These are phyloP conservation scores for Cariama cristata DNA, from an alignment of 2,113 vertebrate species.

Conservation along the genomic window DNA sequence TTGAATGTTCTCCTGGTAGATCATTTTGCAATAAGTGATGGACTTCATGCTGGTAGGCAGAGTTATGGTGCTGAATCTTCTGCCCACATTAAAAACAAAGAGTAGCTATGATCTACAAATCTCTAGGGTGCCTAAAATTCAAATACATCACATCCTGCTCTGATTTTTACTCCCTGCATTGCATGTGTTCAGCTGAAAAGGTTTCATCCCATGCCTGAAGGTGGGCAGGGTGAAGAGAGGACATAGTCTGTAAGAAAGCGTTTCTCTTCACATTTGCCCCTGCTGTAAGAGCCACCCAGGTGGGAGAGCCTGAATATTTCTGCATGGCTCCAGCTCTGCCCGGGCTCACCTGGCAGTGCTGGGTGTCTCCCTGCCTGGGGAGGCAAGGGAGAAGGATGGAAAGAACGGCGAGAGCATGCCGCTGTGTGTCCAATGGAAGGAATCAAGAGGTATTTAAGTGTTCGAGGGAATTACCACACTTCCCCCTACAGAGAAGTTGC, in stretches of 20 bases:
- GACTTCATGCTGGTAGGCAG: background rate
- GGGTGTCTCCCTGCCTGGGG: background rate
- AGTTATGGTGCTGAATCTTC: background rate
- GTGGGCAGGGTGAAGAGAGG: background rate
- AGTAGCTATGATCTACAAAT: background rate
- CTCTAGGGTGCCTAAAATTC: background rate
- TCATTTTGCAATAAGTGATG: background rate
- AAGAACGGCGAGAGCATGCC: background rate
- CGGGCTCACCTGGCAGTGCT: background rate
- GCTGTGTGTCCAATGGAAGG: background rate
- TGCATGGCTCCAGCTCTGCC: background rate
- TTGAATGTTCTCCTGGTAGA: background rate
- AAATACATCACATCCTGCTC: background rate
- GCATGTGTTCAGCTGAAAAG: background rate
- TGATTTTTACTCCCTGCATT: background rate
- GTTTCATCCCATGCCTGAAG: background rate
- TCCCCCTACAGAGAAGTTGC: background rate
- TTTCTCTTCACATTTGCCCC: background rate
- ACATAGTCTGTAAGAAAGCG: background rate
- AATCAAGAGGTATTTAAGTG: background rate
- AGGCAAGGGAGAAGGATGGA: background rate
- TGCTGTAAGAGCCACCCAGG: background rate
- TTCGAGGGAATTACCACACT: background rate
- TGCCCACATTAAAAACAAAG: background rate
- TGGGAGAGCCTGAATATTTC: background rate